phyloP scores from a whole-genome alignment of 2,113 vertebrate genomes.

The Bos javanicus region DNA sequence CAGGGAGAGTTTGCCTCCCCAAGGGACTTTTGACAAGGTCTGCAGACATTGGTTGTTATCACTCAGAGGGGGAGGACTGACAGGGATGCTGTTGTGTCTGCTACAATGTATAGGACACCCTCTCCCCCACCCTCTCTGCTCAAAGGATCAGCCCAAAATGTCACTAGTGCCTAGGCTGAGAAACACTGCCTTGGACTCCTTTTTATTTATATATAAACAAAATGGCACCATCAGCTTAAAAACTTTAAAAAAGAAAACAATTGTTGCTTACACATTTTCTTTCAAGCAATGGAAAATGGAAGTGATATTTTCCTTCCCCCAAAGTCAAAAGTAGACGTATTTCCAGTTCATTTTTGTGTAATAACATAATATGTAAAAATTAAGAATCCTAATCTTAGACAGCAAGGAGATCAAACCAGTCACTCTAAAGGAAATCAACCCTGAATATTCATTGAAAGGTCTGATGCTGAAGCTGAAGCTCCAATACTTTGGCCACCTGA shows the following conservation, averaged over 20 bases:
- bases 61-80: neutral
- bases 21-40: neutral
- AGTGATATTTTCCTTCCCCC: conserved; percentile 40
- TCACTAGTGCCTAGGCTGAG: neutral
- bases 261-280: conserved; percentile 32
- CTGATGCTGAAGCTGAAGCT: neutral
- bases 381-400: neutral
- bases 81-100: neutral
- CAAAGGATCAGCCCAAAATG: neutral
- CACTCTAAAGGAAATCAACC: neutral
- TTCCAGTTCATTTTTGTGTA: neutral
- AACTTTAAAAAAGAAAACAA: conserved; percentile 23
- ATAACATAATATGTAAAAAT: conserved; percentile 9
- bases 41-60: neutral
- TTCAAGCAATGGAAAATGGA: conserved; percentile 59
- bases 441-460: neutral
- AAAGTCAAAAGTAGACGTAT: conserved; percentile 42
- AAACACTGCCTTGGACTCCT: neutral
- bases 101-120: neutral
- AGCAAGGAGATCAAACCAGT: neutral
- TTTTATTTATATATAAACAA: neutral
- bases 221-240: neutral
- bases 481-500: neutral
- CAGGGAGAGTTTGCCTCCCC: neutral
- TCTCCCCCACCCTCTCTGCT: neutral